phyloP scores from a whole-genome alignment of 1,140 invertebrate genomes.

The Euura saliciscinereae region DNA sequence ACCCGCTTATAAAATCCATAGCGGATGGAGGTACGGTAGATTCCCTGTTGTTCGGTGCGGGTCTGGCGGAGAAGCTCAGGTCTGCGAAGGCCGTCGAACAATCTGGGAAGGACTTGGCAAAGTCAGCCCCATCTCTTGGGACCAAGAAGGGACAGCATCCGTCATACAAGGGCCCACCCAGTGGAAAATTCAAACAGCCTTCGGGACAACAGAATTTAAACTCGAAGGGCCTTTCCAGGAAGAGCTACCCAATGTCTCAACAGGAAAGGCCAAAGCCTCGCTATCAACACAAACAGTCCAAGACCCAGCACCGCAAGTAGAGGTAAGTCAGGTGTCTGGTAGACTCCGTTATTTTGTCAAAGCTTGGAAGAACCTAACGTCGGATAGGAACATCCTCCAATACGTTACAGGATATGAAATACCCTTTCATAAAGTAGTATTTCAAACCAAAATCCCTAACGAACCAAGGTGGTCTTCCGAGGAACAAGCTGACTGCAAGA shows the following conservation, averaged over 20 bases:
- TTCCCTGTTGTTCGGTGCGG: conserved; percentile 9
- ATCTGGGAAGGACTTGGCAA: not conserved
- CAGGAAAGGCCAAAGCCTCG: not conserved
- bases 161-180: no score
- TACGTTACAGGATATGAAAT: conserved; percentile 23
- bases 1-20: not conserved
- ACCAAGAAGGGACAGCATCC: no score
- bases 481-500: conserved; percentile 25
- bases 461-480: conserved; percentile 31
- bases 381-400: conserved; percentile 21
- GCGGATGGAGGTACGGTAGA: not conserved
- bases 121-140: not conserved
- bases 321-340: not conserved
- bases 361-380: conserved; percentile 22
- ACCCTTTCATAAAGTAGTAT: conserved; percentile 19
- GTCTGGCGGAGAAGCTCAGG: conserved; percentile 20
- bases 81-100: conserved; percentile 14
- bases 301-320: not conserved
- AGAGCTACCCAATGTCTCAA: not conserved
- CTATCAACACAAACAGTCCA: no score
- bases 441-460: conserved; percentile 1
- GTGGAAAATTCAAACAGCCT: not conserved
- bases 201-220: not conserved
- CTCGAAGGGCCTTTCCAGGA: not conserved
- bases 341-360: not conserved